Percentiles rank a stretch among this genome's conserved stretches.
Evolutionary conservation across 92 coral and sea anemone genomes (phyloP).

Genomic region (Paramuricea clavata): DNA sequence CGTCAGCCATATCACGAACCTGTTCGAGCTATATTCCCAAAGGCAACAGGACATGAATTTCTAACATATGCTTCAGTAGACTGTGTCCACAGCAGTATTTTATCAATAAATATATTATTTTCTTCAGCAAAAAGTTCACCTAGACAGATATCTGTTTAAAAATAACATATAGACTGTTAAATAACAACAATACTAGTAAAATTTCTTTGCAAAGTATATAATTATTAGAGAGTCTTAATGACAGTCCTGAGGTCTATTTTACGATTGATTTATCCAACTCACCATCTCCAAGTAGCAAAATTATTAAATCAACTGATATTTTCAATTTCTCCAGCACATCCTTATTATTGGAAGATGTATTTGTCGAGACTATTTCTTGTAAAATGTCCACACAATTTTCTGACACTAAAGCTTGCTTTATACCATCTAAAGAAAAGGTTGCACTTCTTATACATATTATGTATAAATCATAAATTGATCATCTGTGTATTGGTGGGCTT

Average conservation of each 20-base stretch:
- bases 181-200: no score
- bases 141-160: slow-evolving; percentile 82
- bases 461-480: background rate
- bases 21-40: slow-evolving; percentile 97
- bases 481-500: no score
- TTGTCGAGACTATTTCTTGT: slow-evolving; percentile 74
- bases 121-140: slow-evolving; percentile 78
- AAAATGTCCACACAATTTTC: slow-evolving; percentile 81
- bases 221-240: background rate
- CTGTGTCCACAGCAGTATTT: slow-evolving; percentile 84
- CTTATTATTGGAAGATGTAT: slow-evolving; percentile 48
- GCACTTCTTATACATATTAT: no score
- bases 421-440: slow-evolving; percentile 68
- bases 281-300: slow-evolving; percentile 94
- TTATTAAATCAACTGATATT: slow-evolving; percentile 85
- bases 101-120: slow-evolving; percentile 77
- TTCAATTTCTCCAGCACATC: slow-evolving; percentile 69
- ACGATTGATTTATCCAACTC: background rate
- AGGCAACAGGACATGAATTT: slow-evolving; percentile 92
- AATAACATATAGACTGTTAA: background rate
- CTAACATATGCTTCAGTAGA: slow-evolving; percentile 80
- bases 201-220: background rate
- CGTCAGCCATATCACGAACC: no score
- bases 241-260: no score
- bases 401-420: slow-evolving; percentile 78